Evolutionary conservation across 2,113 vertebrate genomes (phyloP).

Genomic region (Burhinus oedicnemus): DNA sequence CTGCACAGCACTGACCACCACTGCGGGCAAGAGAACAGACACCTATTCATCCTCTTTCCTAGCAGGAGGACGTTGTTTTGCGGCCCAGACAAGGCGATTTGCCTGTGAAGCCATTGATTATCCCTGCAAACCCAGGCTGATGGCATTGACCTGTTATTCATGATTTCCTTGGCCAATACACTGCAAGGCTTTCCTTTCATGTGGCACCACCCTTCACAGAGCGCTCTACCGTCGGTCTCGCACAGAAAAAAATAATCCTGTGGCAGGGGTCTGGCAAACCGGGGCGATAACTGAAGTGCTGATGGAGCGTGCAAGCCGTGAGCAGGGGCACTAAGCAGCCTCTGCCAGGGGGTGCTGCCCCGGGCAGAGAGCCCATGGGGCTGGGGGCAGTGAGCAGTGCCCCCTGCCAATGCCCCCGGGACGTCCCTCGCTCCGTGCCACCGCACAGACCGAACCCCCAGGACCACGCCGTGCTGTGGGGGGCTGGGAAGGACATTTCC

Average conservation of each 20-base stretch:
- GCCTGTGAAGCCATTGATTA: rapidly evolving
- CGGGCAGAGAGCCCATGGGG: neutral
- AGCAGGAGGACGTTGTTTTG: rapidly evolving
- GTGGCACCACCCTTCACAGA: neutral
- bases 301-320: rapidly evolving
- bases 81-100: rapidly evolving
- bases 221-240: rapidly evolving
- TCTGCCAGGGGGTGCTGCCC: neutral
- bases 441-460: rapidly evolving
- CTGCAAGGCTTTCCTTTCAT: rapidly evolving
- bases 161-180: neutral
- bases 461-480: rapidly evolving
- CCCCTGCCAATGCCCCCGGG: neutral
- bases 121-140: neutral
- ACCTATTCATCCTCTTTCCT: neutral
- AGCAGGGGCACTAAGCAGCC: neutral
- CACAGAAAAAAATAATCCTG: rapidly evolving
- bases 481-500: neutral
- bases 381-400: rapidly evolving
- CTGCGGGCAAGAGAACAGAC: neutral
- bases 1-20: neutral
- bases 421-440: rapidly evolving
- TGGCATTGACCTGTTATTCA: rapidly evolving
- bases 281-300: rapidly evolving
- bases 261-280: neutral